Evolutionary conservation across 2,113 vertebrate species (phyloP).

Genomic region (Lampris incognitus): DNA sequence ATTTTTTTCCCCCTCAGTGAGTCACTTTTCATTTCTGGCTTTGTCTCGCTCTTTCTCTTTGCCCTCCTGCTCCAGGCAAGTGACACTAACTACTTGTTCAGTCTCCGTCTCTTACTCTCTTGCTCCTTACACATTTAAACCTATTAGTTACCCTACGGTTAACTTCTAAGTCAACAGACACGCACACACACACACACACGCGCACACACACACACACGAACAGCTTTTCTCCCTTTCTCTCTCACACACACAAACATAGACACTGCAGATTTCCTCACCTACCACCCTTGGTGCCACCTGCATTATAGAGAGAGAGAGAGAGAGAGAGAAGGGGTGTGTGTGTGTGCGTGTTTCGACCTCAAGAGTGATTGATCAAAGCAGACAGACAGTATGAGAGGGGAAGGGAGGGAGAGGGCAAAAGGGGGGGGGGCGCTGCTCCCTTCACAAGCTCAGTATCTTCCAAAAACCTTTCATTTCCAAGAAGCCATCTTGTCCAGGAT

Average conservation of each 20-base stretch:
- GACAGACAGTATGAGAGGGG: slow-evolving; percentile 1
- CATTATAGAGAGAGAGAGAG: slow-evolving; percentile 1
- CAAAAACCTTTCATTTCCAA: background rate
- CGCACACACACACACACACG: slow-evolving; percentile 2
- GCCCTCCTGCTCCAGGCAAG: slow-evolving; percentile 33
- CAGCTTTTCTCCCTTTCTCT: background rate
- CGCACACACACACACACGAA: background rate
- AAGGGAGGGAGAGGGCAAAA: background rate
- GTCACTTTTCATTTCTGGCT: background rate
- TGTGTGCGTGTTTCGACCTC: background rate
- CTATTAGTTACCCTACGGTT: slow-evolving; percentile 55
- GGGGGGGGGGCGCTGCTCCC: background rate
- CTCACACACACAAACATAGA: slow-evolving; percentile 4
- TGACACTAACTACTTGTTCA: slow-evolving; percentile 39
- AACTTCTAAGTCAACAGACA: slow-evolving; percentile 47
- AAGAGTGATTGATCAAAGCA: slow-evolving; percentile 6
- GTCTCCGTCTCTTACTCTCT: slow-evolving; percentile 31
- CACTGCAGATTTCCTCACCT: background rate
- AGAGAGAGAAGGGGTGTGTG: background rate
- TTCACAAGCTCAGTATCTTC: background rate
- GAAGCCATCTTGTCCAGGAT: slow-evolving; percentile 3
- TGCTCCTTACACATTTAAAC: slow-evolving; percentile 53
- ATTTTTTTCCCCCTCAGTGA: slow-evolving; percentile 5
- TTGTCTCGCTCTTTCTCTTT: slow-evolving; percentile 2
- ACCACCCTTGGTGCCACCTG: slow-evolving; percentile 9